Base-by-base conservation (phyloP, 2,113 vertebrate species). In the Lipophrys pholis region DNA sequence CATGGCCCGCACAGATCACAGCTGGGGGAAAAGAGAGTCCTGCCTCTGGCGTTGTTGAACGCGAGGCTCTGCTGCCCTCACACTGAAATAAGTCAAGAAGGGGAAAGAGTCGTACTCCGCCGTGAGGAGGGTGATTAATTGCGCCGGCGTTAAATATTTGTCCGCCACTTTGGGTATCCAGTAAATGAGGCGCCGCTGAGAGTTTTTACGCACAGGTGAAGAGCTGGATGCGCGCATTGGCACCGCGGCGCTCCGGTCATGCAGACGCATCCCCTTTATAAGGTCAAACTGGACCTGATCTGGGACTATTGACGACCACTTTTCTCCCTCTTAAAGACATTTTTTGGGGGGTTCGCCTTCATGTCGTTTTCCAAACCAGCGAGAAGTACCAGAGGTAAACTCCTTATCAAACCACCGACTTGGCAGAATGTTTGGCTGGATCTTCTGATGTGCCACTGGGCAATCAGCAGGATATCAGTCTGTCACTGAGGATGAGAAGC, bases 141-240 rank as follows among this genome's bases (percentile, higher is more conserved):
- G 83, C 84, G 67, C 63, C 56, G 73, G 79, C 63, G 91, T 80
- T 30, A 85, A 92, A 81, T 60, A 81, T 80, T 78, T 82, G 65
- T 76, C 50, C 30, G 1, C 56, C 16, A 80, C 66, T 83, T 51
- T 83, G 89, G 87, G 89, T 64, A 86, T 71, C 88, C 88, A 86
- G 89, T 94, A 93, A 92, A 92, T 91, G 69, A 92, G 71, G 75
- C 80, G 76, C 92, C 91, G 89, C 50, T 40, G 92, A 89, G 91
- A 90, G 82, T 76, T 76, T 79, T 81, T 66, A 88, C 89, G 70
- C 89, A 83, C 92, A 90, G 89, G 90, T 89, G 84, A 88, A 55
- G 90, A 38, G 78, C 69, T 78, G 81, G 82, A 82, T 78, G 80
- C 52, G 80, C 67, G 72, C 11, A 58, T 56, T 8, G 71, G 74